A percentile compares a stretch with the other conserved stretches of the same genome.
phyloP scores from a whole-genome alignment of 1,140 invertebrate genomes.

The Eurosta solidaginis region DNA sequence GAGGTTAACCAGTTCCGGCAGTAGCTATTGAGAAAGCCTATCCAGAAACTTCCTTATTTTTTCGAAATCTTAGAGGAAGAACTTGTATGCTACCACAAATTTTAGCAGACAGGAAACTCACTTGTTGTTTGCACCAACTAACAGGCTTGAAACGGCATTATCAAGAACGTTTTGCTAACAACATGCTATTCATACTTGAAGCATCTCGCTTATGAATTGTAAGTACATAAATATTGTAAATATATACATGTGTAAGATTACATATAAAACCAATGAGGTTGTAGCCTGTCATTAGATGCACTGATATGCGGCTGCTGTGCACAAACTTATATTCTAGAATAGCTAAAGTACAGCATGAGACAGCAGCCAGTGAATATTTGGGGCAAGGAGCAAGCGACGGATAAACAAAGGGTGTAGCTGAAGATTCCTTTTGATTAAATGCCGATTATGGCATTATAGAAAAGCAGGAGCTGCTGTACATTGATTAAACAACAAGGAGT shows the following conservation, averaged over 20 bases:
- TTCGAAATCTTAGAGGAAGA: too few species aligned
- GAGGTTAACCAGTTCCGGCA: too few species aligned
- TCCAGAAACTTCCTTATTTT: too few species aligned
- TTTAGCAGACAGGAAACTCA: neutral
- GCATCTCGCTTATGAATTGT: slow-evolving; percentile 8
- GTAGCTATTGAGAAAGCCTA: too few species aligned
- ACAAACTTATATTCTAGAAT: neutral
- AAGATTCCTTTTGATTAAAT: slow-evolving; percentile 29
- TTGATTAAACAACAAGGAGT: slow-evolving; percentile 24
- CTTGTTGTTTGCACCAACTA: neutral
- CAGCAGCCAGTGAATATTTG: neutral
- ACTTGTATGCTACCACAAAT: neutral
- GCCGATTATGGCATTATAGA: slow-evolving; percentile 22
- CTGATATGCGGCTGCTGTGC: slow-evolving; percentile 22
- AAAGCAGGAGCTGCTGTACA: slow-evolving; percentile 22
- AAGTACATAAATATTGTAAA: neutral
- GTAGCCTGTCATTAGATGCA: slow-evolving; percentile 9
- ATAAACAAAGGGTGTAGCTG: too few species aligned
- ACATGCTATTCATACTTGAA: neutral
- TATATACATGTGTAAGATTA: neutral
- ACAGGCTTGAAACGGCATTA: too few species aligned
- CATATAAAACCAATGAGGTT: neutral
- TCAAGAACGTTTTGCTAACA: neutral
- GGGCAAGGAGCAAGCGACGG: neutral
- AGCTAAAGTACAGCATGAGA: slow-evolving; percentile 6